Evolutionary conservation across 2,888 invertebrate species (phyloP).

Genomic region (Acanthopleura granulata): DNA sequence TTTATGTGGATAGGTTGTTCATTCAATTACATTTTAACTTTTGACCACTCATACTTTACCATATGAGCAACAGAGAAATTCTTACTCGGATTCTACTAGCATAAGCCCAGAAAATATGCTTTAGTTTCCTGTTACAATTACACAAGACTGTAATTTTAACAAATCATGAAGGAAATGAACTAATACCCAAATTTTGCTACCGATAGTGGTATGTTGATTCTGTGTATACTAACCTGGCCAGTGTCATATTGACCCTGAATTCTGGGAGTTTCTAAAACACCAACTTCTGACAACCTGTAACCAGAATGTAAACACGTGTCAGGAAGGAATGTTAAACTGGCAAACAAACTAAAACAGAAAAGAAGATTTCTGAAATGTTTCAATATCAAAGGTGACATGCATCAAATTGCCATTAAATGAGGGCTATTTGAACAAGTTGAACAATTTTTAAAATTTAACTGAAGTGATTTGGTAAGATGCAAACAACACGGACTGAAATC

Average conservation of each 20-base stretch:
- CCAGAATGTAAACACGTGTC: background rate
- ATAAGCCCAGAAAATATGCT: too few species aligned
- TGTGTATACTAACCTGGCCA: constrained; percentile 77
- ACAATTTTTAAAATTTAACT: background rate
- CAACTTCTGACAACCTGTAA: constrained; percentile 91
- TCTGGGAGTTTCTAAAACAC: constrained; percentile 89
- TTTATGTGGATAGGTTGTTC: too few species aligned
- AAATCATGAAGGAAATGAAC: too few species aligned
- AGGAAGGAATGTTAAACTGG: background rate
- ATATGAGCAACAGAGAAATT: too few species aligned
- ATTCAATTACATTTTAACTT: too few species aligned
- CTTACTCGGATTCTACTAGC: too few species aligned
- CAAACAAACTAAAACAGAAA: too few species aligned
- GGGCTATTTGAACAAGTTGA: background rate
- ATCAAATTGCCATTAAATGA: background rate
- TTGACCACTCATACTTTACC: too few species aligned
- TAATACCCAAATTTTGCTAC: background rate
- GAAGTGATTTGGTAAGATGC: too few species aligned
- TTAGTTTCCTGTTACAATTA: background rate
- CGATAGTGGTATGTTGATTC: background rate
- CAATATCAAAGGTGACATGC: background rate
- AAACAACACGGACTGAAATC: background rate
- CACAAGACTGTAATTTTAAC: too few species aligned
- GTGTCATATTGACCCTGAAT: constrained; percentile 92
- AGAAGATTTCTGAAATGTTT: background rate